Evolutionary conservation across 2,797 vertebrate species (phyloP), one percentile per base, ranked within the genome.

Genomic region (Scarus forsteni): DNA sequence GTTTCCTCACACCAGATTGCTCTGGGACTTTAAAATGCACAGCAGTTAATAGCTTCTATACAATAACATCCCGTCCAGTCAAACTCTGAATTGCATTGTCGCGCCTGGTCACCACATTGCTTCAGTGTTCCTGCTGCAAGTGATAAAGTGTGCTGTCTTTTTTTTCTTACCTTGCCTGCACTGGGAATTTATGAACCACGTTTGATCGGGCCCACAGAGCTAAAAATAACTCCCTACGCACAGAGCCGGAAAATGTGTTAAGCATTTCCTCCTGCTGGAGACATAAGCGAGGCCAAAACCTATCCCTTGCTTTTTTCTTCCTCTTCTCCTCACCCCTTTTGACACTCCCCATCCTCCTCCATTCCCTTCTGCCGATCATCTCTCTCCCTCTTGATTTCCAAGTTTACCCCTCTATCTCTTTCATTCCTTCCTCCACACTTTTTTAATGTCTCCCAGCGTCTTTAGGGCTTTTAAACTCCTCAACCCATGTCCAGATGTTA

Each of bases 211-310:
- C 82, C 67, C 71, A 88, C 82, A 61, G 80, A 81, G 88, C 93
- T 95, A 95, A 96, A 95, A 94, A 96, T 94, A 94, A 59, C 79
- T 88, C 85, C 71, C 75, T 86, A 80, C 70, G 79, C 81, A 68
- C 57, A 85, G 83, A 92, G 90, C 85, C 85, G 92, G 89, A 92
- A 93, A 95, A 95, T 90, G 90, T 93, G 87, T 85, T 94, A 94
- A 95, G 92, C 76, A 93, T 94, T 95, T 95, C 93, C 91, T 94
- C 91, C 92, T 93, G 84, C 79, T 92, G 91, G 91, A 95, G 81
- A 94, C 88, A 87, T 69, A 67, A 64, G 77, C 85, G 11, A 7
- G 59, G 79, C 86, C 87, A 86, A 81, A 81, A 72, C 76, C 60
- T 77, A 73, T 77, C 84, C 52, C 76, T 10, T n/a, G 51, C 77